Conservation (phyloP, 2,113 vertebrate species). For the Nothocercus julius region DNA sequence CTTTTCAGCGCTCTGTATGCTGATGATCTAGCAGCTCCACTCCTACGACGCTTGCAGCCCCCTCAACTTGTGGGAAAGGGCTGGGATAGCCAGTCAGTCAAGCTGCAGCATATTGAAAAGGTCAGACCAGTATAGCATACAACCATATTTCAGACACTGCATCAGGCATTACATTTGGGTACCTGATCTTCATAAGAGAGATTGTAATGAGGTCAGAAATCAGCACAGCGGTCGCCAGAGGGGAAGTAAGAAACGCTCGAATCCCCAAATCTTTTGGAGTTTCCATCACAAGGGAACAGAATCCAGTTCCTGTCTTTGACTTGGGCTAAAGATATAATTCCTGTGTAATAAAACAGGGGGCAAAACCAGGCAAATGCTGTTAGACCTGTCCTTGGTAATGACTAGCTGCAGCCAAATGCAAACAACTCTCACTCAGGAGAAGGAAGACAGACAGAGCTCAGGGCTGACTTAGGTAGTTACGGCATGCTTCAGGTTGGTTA, state of each 20-base stretch:
- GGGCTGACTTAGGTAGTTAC: not conserved
- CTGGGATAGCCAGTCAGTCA: constrained; percentile 16
- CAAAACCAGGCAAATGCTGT: not conserved
- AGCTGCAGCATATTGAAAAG: constrained; percentile 48
- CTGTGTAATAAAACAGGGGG: not conserved
- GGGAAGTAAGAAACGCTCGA: not conserved
- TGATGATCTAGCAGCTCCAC: constrained; percentile 33
- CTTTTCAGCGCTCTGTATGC: constrained; percentile 13
- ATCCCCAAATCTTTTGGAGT: not conserved
- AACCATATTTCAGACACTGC: constrained; percentile 1
- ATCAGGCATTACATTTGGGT: not conserved
- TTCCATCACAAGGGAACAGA: not conserved
- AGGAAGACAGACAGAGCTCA: not conserved
- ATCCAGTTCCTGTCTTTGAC: not conserved
- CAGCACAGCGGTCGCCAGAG: not conserved
- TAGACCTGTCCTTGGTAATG: not conserved
- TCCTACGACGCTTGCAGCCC: not conserved
- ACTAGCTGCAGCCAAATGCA: not conserved
- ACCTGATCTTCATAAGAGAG: not conserved
- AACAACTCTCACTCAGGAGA: not conserved
- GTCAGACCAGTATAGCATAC: constrained; percentile 21
- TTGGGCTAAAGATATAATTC: not conserved
- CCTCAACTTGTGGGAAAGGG: not conserved
- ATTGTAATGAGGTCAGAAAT: not conserved
- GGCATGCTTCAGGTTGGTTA: not conserved